These are phyloP conservation scores for Falco cherrug DNA, from an alignment of 2,797 vertebrate species.

Conservation along the genomic window DNA sequence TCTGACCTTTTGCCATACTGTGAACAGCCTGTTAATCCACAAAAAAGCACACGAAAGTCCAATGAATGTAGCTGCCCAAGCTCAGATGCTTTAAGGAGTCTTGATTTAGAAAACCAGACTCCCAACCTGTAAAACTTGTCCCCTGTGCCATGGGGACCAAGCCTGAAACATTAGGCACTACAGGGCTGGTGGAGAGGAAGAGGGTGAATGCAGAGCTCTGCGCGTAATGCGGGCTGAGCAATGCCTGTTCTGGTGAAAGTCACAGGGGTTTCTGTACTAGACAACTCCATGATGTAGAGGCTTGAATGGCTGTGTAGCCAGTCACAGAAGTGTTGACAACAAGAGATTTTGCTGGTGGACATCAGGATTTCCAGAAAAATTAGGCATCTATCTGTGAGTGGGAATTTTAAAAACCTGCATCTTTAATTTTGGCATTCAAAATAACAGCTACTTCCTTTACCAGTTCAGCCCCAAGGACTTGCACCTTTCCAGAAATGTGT, in stretches of 20 bases:
- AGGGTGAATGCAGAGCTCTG: neutral
- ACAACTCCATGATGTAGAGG: neutral
- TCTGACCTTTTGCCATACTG: neutral
- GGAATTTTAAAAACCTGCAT: neutral
- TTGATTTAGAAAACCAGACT: neutral
- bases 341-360: neutral
- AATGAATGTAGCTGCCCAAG: neutral
- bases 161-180: neutral
- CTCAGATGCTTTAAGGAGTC: neutral
- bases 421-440: neutral
- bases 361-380: neutral
- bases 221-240: rapidly evolving
- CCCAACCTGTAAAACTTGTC: neutral
- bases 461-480: neutral
- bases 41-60: neutral
- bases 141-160: neutral
- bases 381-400: neutral
- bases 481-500: neutral
- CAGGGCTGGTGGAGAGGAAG: neutral
- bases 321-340: neutral
- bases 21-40: neutral
- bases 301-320: neutral
- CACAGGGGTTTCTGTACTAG: neutral
- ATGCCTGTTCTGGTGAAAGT: neutral
- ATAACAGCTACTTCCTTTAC: neutral